Conservation (phyloP, 2,888 invertebrate species). For the Microplitis manilae region DNA sequence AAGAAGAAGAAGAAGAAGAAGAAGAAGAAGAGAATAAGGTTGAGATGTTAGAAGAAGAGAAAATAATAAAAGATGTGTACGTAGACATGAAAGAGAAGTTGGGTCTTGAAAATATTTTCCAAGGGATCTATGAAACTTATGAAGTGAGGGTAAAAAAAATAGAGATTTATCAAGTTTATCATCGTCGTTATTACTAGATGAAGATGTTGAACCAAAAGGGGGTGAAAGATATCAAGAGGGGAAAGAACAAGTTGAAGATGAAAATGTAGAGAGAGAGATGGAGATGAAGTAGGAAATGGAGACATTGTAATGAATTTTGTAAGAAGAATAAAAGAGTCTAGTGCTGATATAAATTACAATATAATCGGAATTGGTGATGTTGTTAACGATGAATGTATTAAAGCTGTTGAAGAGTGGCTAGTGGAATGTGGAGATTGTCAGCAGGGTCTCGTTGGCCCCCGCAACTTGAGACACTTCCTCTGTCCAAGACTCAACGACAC, state of each 20-base stretch:
- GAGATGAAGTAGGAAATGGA: neutral
- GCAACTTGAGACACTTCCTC: conserved; percentile 80
- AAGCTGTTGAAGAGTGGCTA: conserved; percentile 61
- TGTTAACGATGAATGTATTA: conserved; percentile 56
- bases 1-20: neutral
- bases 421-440: conserved; percentile 73
- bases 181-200: conserved; percentile 37
- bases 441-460: conserved; percentile 78
- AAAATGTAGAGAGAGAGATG: too few species aligned
- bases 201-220: conserved; percentile 5
- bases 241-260: neutral
- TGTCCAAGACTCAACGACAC: conserved; percentile 75
- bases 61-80: neutral
- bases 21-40: neutral
- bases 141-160: conserved; percentile 42
- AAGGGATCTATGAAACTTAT: conserved; percentile 56
- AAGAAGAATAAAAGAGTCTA: conserved; percentile 57
- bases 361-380: conserved; percentile 62
- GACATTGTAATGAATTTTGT: conserved; percentile 58
- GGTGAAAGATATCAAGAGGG: neutral
- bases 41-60: neutral
- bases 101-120: conserved; percentile 49
- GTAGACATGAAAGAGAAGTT: conserved; percentile 26
- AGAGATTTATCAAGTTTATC: conserved; percentile 28
- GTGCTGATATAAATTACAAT: conserved; percentile 48